Conservation (phyloP, 2,888 invertebrate species). For the Nudaria mundana region DNA sequence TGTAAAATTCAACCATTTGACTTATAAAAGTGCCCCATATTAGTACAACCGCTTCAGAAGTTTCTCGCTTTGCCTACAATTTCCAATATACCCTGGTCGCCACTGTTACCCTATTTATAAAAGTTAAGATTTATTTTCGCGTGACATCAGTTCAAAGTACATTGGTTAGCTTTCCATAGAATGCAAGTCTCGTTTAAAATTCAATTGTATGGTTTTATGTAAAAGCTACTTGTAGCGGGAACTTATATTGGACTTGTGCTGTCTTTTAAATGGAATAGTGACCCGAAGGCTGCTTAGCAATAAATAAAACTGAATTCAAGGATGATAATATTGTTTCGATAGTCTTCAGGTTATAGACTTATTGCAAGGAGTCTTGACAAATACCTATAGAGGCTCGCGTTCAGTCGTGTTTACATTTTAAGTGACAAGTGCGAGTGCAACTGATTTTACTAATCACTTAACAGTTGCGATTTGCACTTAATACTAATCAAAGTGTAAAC, state of each 20-base stretch:
- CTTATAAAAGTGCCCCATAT: background rate
- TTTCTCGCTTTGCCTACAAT: background rate
- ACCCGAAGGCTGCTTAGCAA: background rate
- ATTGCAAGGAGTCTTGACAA: too few relatives aligned
- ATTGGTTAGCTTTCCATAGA: constrained; percentile 20
- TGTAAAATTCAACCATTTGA: too few relatives aligned
- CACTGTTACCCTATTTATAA: background rate
- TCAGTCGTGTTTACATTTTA: too few relatives aligned
- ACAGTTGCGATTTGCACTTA: too few relatives aligned
- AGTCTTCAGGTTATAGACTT: too few relatives aligned
- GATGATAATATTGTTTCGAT: too few relatives aligned
- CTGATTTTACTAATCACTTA: too few relatives aligned
- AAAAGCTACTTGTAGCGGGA: constrained; percentile 23
- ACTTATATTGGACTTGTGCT: constrained; percentile 19
- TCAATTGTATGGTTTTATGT: constrained; percentile 31
- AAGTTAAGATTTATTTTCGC: background rate
- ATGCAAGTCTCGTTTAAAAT: constrained; percentile 36
- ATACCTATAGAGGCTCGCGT: too few relatives aligned
- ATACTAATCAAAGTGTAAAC: too few relatives aligned
- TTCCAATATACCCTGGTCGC: background rate
- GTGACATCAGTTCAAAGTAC: background rate
- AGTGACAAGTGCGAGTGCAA: too few relatives aligned
- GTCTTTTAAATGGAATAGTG: background rate
- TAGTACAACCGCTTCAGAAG: background rate
- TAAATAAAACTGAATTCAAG: too few relatives aligned